Conservation (phyloP, 1,140 invertebrate genomes). For the Nephila pilipes region DNA sequence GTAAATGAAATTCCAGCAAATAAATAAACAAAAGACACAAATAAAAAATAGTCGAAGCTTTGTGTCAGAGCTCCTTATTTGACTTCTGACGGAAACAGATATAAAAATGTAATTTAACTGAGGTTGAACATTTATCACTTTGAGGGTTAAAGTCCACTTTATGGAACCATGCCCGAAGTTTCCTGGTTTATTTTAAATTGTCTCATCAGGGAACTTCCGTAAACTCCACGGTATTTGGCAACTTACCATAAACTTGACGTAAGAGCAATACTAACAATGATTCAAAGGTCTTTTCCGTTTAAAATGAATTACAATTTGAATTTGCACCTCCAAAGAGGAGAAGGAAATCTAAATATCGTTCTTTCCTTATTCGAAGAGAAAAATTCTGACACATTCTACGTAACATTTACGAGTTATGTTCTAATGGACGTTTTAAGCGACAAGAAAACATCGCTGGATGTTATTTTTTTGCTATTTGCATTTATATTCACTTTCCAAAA, state of each 20-base stretch:
- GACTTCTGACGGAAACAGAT: not conserved
- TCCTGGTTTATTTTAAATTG: not conserved
- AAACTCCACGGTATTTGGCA: not conserved
- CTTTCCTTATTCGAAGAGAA: too few species aligned
- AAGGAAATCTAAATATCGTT: too few species aligned
- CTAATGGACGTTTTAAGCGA: too few species aligned
- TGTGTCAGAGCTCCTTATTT: not conserved
- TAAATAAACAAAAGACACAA: not conserved
- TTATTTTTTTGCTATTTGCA: too few species aligned
- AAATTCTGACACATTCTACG: too few species aligned
- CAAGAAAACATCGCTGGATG: too few species aligned
- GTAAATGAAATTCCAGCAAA: not conserved
- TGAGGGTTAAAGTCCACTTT: conserved; percentile 13
- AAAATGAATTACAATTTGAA: not conserved
- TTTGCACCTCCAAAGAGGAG: too few species aligned
- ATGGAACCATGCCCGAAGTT: conserved; percentile 7
- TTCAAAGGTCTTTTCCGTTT: not conserved
- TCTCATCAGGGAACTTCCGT: conserved; percentile 3
- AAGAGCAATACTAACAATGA: not conserved
- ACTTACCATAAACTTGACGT: not conserved
- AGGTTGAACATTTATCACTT: conserved; percentile 16
- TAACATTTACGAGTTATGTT: too few species aligned
- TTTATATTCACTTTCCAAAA: too few species aligned
- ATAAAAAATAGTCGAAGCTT: not conserved
- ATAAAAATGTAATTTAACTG: conserved; percentile 32